These are phyloP conservation scores for Illadopsis cleaveri DNA, from an alignment of 2,113 vertebrate species.

Conservation along the genomic window DNA sequence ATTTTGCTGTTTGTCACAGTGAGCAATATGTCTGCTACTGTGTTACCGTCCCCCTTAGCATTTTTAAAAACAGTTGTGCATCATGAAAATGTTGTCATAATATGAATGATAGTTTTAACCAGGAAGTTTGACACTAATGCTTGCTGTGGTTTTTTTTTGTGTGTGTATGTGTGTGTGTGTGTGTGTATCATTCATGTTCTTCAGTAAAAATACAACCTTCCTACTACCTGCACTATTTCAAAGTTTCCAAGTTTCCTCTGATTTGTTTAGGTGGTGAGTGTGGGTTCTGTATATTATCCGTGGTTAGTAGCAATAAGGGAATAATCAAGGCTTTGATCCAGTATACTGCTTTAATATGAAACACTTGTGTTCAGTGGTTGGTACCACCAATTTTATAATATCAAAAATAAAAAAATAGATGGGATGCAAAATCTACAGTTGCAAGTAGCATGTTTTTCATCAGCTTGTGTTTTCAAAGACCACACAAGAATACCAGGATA, in stretches of 20 bases:
- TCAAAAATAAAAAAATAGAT: neutral
- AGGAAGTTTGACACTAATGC: neutral
- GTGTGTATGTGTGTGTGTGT: no score
- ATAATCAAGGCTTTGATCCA: neutral
- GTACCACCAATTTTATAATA: neutral
- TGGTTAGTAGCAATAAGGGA: neutral
- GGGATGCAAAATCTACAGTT: neutral
- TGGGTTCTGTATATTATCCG: neutral
- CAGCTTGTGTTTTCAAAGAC: neutral
- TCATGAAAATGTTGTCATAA: neutral
- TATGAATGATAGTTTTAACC: neutral
- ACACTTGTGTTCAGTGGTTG: neutral
- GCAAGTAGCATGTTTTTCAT: neutral
- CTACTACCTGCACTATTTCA: neutral
- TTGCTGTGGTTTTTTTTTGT: neutral
- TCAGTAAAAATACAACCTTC: neutral
- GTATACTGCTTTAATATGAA: neutral
- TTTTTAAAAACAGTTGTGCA: neutral
- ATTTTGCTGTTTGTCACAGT: neutral
- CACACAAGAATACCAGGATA: neutral
- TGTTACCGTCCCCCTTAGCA: neutral
- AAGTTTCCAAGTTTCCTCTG: neutral
- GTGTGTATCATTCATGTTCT: neutral
- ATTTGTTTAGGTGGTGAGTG: neutral
- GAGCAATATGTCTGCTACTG: neutral